Conservation (phyloP, 2,797 vertebrate genomes). For the Zalophus californianus region DNA sequence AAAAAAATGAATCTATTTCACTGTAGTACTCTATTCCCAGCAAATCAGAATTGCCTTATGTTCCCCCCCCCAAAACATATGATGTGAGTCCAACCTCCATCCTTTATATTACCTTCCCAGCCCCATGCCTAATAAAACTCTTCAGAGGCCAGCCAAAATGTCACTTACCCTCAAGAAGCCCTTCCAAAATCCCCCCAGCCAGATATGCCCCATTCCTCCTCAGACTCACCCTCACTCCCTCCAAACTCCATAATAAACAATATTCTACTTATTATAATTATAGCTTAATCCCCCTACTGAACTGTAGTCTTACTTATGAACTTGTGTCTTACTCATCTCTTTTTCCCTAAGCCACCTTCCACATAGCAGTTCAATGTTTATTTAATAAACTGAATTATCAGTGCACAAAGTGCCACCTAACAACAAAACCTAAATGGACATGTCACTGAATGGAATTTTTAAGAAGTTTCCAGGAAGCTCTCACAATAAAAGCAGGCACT, state of each 20-base stretch:
- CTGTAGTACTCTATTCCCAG: neutral
- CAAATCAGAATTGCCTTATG: neutral
- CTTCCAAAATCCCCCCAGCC: neutral
- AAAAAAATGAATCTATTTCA: constrained; percentile 31
- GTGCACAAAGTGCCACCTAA: constrained; percentile 11
- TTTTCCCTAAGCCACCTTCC: neutral
- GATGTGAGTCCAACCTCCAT: neutral
- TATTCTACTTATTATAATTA: constrained; percentile 2
- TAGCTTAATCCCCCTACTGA: neutral
- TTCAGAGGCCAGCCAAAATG: neutral
- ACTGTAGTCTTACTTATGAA: neutral
- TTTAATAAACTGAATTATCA: constrained; percentile 58
- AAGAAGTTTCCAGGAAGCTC: constrained; percentile 53
- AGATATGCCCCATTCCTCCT: neutral
- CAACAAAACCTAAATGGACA: constrained; percentile 8
- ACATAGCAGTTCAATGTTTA: constrained; percentile 33
- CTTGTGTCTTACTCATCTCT: neutral
- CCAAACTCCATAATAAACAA: constrained; percentile 25
- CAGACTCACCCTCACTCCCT: neutral
- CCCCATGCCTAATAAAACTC: neutral
- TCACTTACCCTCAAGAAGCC: neutral
- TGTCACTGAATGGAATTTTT: constrained; percentile 2
- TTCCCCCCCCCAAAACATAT: neutral
- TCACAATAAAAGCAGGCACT: constrained; percentile 52
- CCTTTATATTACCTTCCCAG: neutral